phyloP scores from a whole-genome alignment of 2,888 invertebrate species.

The Archaeoteleia sp. region DNA sequence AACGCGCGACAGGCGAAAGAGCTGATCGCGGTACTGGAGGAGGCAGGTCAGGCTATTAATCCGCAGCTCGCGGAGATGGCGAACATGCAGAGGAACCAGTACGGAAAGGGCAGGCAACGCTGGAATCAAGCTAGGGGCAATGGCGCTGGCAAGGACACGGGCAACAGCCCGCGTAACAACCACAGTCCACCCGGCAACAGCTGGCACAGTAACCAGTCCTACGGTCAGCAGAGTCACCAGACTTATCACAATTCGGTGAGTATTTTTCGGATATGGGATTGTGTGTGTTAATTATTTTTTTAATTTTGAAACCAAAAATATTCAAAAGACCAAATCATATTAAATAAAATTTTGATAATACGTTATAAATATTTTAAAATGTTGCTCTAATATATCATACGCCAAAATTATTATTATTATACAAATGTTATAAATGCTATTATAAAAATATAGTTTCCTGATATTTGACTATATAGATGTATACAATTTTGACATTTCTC shows the following conservation, averaged over 20 bases:
- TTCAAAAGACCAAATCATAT: too few relatives aligned
- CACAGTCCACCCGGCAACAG: slow-evolving; percentile 76
- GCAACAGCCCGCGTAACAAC: slow-evolving; percentile 75
- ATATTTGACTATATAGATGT: too few relatives aligned
- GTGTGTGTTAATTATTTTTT: too few relatives aligned
- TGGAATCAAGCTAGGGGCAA: slow-evolving; percentile 72
- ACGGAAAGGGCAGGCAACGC: slow-evolving; percentile 72
- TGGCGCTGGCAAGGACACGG: slow-evolving; percentile 63
- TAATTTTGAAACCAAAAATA: too few relatives aligned
- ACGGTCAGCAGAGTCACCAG: slow-evolving; percentile 56
- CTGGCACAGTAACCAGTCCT: slow-evolving; percentile 75
- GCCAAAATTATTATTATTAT: too few relatives aligned
- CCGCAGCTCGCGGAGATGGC: slow-evolving; percentile 87
- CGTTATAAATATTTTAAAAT: too few relatives aligned
- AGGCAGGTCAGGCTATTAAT: slow-evolving; percentile 93
- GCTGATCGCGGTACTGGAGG: slow-evolving; percentile 91
- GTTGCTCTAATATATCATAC: too few relatives aligned
- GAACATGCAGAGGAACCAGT: slow-evolving; percentile 76
- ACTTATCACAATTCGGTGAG: slow-evolving; percentile 74
- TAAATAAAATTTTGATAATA: too few relatives aligned
- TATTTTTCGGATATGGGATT: too few relatives aligned
- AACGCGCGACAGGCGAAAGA: slow-evolving; percentile 95
- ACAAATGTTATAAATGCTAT: too few relatives aligned
- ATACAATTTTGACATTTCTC: too few relatives aligned
- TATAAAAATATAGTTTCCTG: too few relatives aligned